A percentile compares a stretch with the other conserved stretches of the same genome.
Conservation (phyloP, 2,888 invertebrate species). For the Megamerina dolium region DNA sequence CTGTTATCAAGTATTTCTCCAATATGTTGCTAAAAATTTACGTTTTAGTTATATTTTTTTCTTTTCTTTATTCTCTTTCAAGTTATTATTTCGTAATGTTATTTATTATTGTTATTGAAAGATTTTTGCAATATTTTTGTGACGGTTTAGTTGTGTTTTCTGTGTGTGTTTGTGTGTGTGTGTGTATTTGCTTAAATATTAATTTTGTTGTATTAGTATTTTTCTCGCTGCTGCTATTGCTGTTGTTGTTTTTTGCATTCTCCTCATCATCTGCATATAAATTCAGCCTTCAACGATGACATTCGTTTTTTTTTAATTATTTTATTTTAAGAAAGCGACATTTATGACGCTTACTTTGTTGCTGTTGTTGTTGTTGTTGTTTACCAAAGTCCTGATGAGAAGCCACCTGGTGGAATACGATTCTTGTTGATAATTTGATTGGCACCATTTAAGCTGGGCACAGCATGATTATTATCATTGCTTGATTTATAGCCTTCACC, state of each 20-base stretch:
- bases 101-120: too few species aligned
- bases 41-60: slow-evolving; percentile 8
- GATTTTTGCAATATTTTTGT: too few species aligned
- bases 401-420: slow-evolving; percentile 50
- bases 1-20: slow-evolving; percentile 13
- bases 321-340: too few species aligned
- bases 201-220: neutral
- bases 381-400: slow-evolving; percentile 50
- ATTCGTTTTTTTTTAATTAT: slow-evolving; percentile 10
- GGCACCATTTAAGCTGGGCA: slow-evolving; percentile 40
- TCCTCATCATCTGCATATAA: slow-evolving; percentile 11
- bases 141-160: slow-evolving; percentile 19
- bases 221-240: slow-evolving; percentile 11
- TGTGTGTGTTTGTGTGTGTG: neutral
- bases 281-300: slow-evolving; percentile 12
- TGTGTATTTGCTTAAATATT: slow-evolving; percentile 1
- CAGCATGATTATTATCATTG: slow-evolving; percentile 39
- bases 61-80: slow-evolving; percentile 9
- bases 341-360: too few species aligned
- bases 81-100: slow-evolving; percentile 13
- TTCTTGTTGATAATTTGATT: slow-evolving; percentile 50
- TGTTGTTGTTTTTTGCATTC: slow-evolving; percentile 13
- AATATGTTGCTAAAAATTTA: slow-evolving; percentile 1
- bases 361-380: too few species aligned
- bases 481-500: slow-evolving; percentile 52